A percentile compares a stretch with the other conserved stretches of the same genome.
phyloP scores from a whole-genome alignment of 2,888 invertebrate genomes.

The Agrenia bidenticulata region DNA sequence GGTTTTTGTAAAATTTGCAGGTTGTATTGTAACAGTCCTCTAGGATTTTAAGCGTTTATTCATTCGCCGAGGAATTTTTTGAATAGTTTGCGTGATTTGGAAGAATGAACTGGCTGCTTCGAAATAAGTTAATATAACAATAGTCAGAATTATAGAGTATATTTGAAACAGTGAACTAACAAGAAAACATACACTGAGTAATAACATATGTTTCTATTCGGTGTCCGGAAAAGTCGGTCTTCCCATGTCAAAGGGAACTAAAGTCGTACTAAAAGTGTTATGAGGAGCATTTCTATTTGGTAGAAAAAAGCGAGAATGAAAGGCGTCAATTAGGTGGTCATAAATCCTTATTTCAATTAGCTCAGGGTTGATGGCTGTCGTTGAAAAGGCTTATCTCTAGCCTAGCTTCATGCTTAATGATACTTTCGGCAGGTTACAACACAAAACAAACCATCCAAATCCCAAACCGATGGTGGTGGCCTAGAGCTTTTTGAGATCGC shows the following conservation, averaged over 20 bases:
- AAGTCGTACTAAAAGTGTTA: slow-evolving; percentile 6
- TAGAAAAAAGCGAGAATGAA: slow-evolving; percentile 40
- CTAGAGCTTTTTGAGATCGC: neutral
- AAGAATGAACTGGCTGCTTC: slow-evolving; percentile 33
- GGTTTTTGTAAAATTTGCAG: too few relatives aligned
- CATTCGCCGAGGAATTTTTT: too few relatives aligned
- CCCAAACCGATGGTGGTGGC: neutral
- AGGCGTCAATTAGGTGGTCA: slow-evolving; percentile 53
- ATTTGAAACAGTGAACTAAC: too few relatives aligned
- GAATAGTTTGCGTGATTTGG: slow-evolving; percentile 38
- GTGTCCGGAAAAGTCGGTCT: neutral
- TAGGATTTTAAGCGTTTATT: too few relatives aligned
- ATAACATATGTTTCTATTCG: slow-evolving; percentile 15
- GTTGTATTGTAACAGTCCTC: too few relatives aligned
- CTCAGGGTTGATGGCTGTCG: slow-evolving; percentile 9
- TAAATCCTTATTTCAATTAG: slow-evolving; percentile 53
- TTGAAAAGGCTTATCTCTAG: slow-evolving; percentile 22
- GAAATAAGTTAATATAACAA: too few relatives aligned
- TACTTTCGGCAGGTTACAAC: slow-evolving; percentile 24
- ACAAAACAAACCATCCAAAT: neutral
- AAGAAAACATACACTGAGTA: neutral
- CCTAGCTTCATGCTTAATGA: slow-evolving; percentile 7
- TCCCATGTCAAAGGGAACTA: slow-evolving; percentile 2
- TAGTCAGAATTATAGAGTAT: too few relatives aligned
- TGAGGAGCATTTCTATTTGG: neutral